Conservation (phyloP, 2,113 vertebrate genomes). For the Gila orcuttii region DNA sequence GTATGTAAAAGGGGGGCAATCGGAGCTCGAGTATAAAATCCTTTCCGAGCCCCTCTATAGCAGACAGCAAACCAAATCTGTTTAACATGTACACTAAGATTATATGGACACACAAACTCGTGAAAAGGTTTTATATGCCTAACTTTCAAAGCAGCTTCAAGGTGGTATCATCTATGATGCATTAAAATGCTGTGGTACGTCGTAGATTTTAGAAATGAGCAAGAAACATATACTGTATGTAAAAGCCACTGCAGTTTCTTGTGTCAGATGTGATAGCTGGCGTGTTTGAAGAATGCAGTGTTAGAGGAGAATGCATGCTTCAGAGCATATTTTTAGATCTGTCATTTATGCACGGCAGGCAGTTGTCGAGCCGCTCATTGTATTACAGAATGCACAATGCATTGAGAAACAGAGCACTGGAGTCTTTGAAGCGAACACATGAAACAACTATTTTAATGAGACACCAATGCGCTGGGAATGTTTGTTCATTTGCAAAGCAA, state of each 20-base stretch:
- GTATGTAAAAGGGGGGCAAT: too few species aligned
- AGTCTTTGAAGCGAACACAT: background rate
- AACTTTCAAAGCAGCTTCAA: background rate
- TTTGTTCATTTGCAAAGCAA: slow-evolving; percentile 21
- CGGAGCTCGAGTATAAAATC: too few species aligned
- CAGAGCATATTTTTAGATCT: slow-evolving; percentile 21
- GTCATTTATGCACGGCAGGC: slow-evolving; percentile 19
- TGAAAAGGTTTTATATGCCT: too few species aligned
- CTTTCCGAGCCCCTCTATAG: too few species aligned
- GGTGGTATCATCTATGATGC: background rate
- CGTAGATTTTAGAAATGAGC: background rate
- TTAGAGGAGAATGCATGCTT: too few species aligned
- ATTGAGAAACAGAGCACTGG: background rate
- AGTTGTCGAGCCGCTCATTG: background rate
- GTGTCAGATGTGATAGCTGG: background rate
- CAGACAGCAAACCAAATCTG: too few species aligned
- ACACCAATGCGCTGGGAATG: background rate
- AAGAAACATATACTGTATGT: background rate
- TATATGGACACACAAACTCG: too few species aligned
- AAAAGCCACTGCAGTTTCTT: background rate
- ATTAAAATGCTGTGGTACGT: background rate
- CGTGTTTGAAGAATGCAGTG: slow-evolving; percentile 12
- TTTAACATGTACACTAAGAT: too few species aligned
- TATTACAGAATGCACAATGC: background rate
- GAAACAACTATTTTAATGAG: slow-evolving; percentile 32